These are phyloP conservation scores for Chrysopilus asiliformis DNA, from an alignment of 2,888 invertebrate genomes.

Conservation along the genomic window DNA sequence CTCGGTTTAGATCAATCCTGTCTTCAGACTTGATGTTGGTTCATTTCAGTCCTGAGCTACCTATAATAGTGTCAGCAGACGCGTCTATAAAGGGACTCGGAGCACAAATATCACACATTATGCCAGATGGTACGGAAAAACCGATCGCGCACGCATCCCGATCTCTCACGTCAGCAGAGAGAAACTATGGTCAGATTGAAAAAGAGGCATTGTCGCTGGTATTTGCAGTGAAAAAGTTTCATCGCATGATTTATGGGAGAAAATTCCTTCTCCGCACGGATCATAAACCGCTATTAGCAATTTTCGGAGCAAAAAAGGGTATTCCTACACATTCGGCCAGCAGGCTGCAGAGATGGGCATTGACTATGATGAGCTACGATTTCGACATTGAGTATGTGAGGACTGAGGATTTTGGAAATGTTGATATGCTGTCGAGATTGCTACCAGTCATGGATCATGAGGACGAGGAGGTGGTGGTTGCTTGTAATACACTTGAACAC, in stretches of 20 bases:
- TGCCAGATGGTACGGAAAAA: slow-evolving; percentile 21
- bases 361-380: slow-evolving; percentile 14
- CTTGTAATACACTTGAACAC: too few species aligned
- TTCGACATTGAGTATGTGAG: not conserved
- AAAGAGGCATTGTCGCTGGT: slow-evolving; percentile 24
- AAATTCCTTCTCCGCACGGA: slow-evolving; percentile 23
- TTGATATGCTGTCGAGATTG: too few species aligned
- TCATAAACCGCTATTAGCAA: slow-evolving; percentile 20
- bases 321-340: slow-evolving; percentile 15
- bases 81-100: slow-evolving; percentile 14
- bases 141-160: slow-evolving; percentile 22
- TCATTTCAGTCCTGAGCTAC: slow-evolving; percentile 13
- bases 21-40: slow-evolving; percentile 12
- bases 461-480: too few species aligned
- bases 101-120: slow-evolving; percentile 14
- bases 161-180: slow-evolving; percentile 21
- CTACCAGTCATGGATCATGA: too few species aligned
- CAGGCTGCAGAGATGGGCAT: slow-evolving; percentile 17
- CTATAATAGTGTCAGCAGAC: slow-evolving; percentile 15
- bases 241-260: slow-evolving; percentile 23
- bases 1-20: slow-evolving; percentile 12
- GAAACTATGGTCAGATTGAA: slow-evolving; percentile 25
- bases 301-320: too few species aligned
- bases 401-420: too few species aligned
- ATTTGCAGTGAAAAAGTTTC: slow-evolving; percentile 23